Base-by-base conservation (phyloP, 2,888 invertebrate genomes). In the Odontothrips loti region DNA sequence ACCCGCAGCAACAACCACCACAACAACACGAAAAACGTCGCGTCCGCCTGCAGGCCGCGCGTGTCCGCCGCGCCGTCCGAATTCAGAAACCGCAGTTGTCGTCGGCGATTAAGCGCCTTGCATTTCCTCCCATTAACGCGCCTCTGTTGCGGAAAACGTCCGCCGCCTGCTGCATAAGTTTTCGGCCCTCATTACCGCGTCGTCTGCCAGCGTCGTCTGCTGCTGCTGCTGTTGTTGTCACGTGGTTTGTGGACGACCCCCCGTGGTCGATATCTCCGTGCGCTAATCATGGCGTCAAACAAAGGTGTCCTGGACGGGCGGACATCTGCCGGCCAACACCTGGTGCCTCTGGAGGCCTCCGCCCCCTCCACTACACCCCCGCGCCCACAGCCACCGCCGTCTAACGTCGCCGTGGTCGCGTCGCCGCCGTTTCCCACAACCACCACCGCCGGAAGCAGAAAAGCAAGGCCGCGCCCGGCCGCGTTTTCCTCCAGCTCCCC, bases 281-380 rank as follows among this genome's bases (percentile, higher is more conserved):
- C 68, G 68, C 68, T 75, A 75, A 75, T 75, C 68, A 75, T 27
- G 27, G 68, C 10, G 27, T 75, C 68, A 75, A 75, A 75, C 68
- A 75, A 75, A 75, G 68, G 68, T 75, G 68, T 23, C 23, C 68
- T 20, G 68, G 10, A 8, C 27, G 9, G 68, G 23, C 27, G 68
- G 68, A 75, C 68, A 75, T 75, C 68, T 75, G 68, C 68, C 68
- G 27, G 23, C 68, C 11, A 27, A 23, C 68, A 75, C 68, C 68
- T 75, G 68, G 68, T 75, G 68, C 68, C 27, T 1, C 6, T 10
- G 6, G 51, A 3, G 51, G 51, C 51, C 51, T 1, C 15, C 51
- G 51, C 51, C 51, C 51, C 51, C 15, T 51, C 51, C 51, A 51
- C 51, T 1, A 51, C 51, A 6, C 51, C 51, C 34, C 34, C 34